Evolutionary conservation across 1,140 invertebrate genomes (phyloP).

Genomic region (Panagrolaimus sp.): DNA sequence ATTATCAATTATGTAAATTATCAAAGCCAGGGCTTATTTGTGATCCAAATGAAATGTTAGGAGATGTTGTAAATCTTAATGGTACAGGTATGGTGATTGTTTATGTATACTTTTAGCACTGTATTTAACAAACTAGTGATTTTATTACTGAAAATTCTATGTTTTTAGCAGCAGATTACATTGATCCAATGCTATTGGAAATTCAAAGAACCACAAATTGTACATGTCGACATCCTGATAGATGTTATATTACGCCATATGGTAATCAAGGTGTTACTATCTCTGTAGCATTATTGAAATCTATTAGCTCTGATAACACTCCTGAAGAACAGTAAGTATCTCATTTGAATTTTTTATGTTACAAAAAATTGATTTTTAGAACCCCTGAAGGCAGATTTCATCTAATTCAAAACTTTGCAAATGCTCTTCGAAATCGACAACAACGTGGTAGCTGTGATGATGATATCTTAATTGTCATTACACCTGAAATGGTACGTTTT

Average conservation of each 20-base stretch:
- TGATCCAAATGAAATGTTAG: constrained; percentile 17
- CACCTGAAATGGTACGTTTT: background rate
- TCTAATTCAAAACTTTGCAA: background rate
- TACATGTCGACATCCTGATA: background rate
- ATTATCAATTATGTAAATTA: constrained; percentile 17
- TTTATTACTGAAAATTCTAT: background rate
- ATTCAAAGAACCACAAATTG: constrained; percentile 18
- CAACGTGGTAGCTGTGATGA: constrained; percentile 21
- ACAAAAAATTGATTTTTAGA: background rate
- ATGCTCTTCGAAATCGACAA: constrained; percentile 9
- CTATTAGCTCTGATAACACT: background rate
- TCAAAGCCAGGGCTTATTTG: constrained; percentile 11
- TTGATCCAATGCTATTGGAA: background rate
- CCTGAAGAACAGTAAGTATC: constrained; percentile 6
- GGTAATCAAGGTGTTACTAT: constrained; percentile 15
- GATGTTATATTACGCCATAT: background rate
- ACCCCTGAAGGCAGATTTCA: background rate
- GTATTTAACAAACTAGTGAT: background rate
- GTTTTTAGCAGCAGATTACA: constrained; percentile 5
- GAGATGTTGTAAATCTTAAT: background rate
- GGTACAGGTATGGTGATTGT: too few relatives aligned
- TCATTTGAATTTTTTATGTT: background rate
- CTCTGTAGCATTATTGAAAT: constrained; percentile 17
- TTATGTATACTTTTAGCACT: too few relatives aligned
- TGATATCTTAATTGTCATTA: constrained; percentile 18